phyloP scores from a whole-genome alignment of 2,113 vertebrate species.

The Pao palembangensis region DNA sequence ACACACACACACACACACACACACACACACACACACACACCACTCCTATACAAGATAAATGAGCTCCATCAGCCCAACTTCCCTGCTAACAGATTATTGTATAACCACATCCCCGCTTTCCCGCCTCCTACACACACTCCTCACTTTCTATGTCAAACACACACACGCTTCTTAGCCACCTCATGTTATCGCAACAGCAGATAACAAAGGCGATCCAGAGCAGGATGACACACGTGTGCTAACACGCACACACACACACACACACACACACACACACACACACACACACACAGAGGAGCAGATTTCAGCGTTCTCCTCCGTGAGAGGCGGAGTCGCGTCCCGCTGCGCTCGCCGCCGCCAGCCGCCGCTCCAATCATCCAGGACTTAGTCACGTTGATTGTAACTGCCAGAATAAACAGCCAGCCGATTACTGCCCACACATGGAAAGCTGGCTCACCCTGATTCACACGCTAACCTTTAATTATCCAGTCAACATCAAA shows the following conservation, averaged over 20 bases:
- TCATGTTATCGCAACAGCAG: constrained; percentile 47
- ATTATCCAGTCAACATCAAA: background rate
- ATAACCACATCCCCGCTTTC: constrained; percentile 34
- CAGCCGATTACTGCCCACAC: constrained; percentile 13
- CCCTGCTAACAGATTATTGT: constrained; percentile 51
- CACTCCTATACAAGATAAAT: constrained; percentile 49
- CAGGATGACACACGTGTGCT: constrained; percentile 29
- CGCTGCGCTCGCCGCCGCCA: constrained; percentile 10
- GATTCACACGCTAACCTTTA: constrained; percentile 18
- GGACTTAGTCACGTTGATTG: constrained; percentile 8
- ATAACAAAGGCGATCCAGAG: constrained; percentile 34
- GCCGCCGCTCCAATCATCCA: background rate
- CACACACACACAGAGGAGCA: background rate
- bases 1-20: background rate
- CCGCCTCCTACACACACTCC: constrained; percentile 39
- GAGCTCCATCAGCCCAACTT: constrained; percentile 50
- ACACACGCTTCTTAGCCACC: constrained; percentile 10
- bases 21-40: constrained; percentile 14
- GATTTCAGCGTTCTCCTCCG: too few relatives aligned
- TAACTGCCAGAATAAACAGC: constrained; percentile 9
- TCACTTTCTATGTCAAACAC: constrained; percentile 27
- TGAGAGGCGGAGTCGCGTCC: background rate
- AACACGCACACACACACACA: constrained; percentile 5
- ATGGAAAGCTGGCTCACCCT: constrained; percentile 11
- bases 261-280: too few relatives aligned